Conservation (phyloP, 2,888 invertebrate species). For the Drosophila affinis region DNA sequence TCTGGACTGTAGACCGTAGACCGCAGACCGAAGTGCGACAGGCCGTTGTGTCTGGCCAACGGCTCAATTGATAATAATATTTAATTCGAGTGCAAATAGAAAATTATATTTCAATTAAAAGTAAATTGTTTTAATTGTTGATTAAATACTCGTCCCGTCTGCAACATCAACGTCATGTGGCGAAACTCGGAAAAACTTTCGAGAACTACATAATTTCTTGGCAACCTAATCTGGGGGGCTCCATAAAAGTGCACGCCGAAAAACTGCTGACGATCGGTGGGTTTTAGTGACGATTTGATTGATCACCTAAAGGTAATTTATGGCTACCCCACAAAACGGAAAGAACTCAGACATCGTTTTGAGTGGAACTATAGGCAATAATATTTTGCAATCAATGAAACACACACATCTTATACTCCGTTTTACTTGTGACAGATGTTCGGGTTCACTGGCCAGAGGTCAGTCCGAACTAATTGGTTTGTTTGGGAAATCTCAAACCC, state of each 20-base stretch:
- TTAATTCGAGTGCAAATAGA: slow-evolving; percentile 76
- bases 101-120: slow-evolving; percentile 80
- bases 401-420: neutral
- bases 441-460: slow-evolving; percentile 44
- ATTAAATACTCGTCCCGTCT: slow-evolving; percentile 49
- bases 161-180: slow-evolving; percentile 46
- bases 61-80: slow-evolving; percentile 67
- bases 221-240: slow-evolving; percentile 49
- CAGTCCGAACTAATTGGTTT: slow-evolving; percentile 68
- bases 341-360: neutral
- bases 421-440: slow-evolving; percentile 32
- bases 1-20: slow-evolving; percentile 19
- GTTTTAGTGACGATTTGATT: slow-evolving; percentile 66
- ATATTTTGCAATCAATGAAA: slow-evolving; percentile 29
- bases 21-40: slow-evolving; percentile 32
- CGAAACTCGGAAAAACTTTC: slow-evolving; percentile 20
- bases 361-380: slow-evolving; percentile 15
- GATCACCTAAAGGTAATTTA: slow-evolving; percentile 63
- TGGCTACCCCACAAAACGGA: slow-evolving; percentile 20
- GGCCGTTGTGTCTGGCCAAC: slow-evolving; percentile 40
- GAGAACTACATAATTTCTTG: slow-evolving; percentile 3
- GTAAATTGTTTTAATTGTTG: slow-evolving; percentile 77
- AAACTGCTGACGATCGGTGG: slow-evolving; percentile 46
- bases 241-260: slow-evolving; percentile 51
- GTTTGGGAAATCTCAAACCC: slow-evolving; percentile 43